Conservation (phyloP, 2,113 vertebrate species). For the Silurus meridionalis region DNA sequence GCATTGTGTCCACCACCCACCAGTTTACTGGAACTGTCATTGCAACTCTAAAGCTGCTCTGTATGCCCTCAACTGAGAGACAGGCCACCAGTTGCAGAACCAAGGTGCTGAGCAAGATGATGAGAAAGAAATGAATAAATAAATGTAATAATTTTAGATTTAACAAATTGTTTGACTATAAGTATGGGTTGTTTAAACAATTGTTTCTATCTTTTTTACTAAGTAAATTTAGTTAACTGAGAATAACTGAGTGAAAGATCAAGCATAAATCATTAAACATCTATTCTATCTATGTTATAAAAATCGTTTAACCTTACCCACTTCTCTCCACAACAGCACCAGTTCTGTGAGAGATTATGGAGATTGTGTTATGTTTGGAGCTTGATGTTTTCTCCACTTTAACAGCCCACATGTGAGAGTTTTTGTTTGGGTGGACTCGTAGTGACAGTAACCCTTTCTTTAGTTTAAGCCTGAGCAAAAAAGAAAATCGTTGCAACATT, state of each 20-base stretch:
- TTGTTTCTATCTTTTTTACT: not conserved
- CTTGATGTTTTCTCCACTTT: conserved; percentile 64
- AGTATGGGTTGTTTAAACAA: not conserved
- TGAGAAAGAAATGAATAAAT: not conserved
- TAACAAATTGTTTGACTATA: not conserved
- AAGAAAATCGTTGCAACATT: not conserved
- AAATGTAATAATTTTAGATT: not conserved
- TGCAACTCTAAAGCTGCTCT: conserved; percentile 64
- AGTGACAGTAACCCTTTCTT: conserved; percentile 69
- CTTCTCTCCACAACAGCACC: conserved; percentile 15
- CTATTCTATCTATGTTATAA: not conserved
- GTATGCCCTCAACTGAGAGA: conserved; percentile 61
- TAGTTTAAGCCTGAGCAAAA: conserved; percentile 63
- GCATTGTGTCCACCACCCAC: conserved; percentile 69
- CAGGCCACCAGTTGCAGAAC: conserved; percentile 63
- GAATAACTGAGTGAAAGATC: not conserved
- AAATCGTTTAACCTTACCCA: conserved; percentile 47
- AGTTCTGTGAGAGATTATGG: conserved; percentile 66
- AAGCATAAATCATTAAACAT: not conserved
- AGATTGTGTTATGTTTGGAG: conserved; percentile 65
- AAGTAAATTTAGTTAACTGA: not conserved
- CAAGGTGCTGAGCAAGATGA: conserved; percentile 51
- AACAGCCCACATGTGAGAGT: conserved; percentile 65
- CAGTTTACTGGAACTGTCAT: conserved; percentile 66
- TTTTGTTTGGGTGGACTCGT: conserved; percentile 57